These are phyloP conservation scores for Brachymystax lenok DNA, from an alignment of 2,797 vertebrate genomes.

Conservation along the genomic window DNA sequence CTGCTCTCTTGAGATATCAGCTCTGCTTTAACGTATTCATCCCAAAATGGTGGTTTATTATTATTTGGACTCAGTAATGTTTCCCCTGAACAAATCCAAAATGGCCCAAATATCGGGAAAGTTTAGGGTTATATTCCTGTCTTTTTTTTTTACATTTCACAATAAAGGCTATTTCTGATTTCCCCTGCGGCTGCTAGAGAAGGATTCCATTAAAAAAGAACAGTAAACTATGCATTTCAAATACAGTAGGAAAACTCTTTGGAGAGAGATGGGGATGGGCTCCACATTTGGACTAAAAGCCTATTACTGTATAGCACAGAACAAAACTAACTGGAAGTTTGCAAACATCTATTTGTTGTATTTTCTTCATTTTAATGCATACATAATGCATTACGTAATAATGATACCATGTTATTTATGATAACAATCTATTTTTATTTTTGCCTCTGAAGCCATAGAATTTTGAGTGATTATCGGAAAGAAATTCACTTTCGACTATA, in stretches of 20 bases:
- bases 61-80: slow-evolving; percentile 56
- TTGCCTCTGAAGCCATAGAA: slow-evolving; percentile 9
- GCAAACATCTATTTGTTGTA: slow-evolving; percentile 44
- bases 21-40: slow-evolving; percentile 24
- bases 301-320: slow-evolving; percentile 61
- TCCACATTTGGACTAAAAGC: slow-evolving; percentile 56
- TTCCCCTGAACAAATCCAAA: slow-evolving; percentile 42
- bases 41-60: slow-evolving; percentile 18
- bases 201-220: slow-evolving; percentile 72
- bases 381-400: slow-evolving; percentile 24
- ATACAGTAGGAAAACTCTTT: slow-evolving; percentile 64
- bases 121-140: slow-evolving; percentile 31
- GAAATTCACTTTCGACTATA: neutral
- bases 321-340: slow-evolving; percentile 17
- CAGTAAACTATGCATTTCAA: slow-evolving; percentile 78
- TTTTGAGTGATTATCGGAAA: slow-evolving; percentile 3
- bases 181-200: slow-evolving; percentile 64
- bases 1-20: slow-evolving; percentile 38
- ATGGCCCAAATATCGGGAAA: slow-evolving; percentile 38
- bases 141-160: slow-evolving; percentile 39
- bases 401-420: neutral
- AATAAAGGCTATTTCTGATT: slow-evolving; percentile 68
- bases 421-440: neutral
- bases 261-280: slow-evolving; percentile 13
- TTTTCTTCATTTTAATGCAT: slow-evolving; percentile 55